Base-by-base conservation (phyloP, 1,140 invertebrate genomes). In the Dinothrombium tinctorium region DNA sequence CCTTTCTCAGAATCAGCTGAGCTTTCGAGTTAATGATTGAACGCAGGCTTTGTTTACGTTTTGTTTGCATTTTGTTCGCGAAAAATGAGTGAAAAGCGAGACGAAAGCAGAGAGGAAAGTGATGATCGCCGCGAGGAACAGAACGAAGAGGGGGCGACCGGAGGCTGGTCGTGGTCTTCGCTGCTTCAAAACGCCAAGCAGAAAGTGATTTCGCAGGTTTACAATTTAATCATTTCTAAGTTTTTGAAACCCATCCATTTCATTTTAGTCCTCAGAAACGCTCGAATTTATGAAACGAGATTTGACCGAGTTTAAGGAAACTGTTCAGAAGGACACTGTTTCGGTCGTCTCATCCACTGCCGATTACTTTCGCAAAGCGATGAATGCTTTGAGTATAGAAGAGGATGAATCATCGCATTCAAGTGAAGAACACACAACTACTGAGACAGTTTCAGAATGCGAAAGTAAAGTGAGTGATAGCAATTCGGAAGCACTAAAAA, bases 281-380 rank as follows among this genome's bases (percentile, higher is more conserved):
- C 62, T 73, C 33, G 72, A 74, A 41, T 73, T 74, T 63, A 72
- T 78, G 43, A 74, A 73, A 50, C 69, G 71, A 52, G 75, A 78
- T 57, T 53, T 78, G 28, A 69, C 69, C 51, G 75, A 78, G 56
- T 69, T 76, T 49, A 68, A 71, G 22, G 64, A 62, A 41, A 71
- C 68, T 15, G 71, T 76, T 20, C 69, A 69, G 56, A 11, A 5
- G n/a, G 19, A 37, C 57, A 72, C 73, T 4, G 67, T 57, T 35
- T 65, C 65, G 55, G 68, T 71, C 17, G 66, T 74, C 40, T 62
- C 64, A 26, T 70, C 69, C 2, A 59, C 59, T 33, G 68, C 70
- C 7, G 64, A 60, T 41, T 67, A 64, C 21, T 58, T 75, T 24
- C 69, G 69, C 48, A 72, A 73, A 53, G 74, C 26, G 17, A 28